Evolutionary conservation across 2,797 vertebrate species (phyloP).

Genomic region (Sebastes minor): DNA sequence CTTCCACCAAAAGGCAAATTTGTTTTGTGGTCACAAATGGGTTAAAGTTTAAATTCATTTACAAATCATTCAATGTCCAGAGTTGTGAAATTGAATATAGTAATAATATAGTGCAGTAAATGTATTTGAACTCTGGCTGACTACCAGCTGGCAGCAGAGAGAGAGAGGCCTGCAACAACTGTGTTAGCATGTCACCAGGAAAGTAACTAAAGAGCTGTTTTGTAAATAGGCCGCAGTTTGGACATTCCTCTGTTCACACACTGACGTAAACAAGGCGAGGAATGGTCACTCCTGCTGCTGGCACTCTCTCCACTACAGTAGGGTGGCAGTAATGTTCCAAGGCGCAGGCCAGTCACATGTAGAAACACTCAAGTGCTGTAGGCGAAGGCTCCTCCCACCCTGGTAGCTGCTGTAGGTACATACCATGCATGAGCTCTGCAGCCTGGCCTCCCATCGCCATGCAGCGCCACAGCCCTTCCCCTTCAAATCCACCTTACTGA

Average conservation of each 20-base stretch:
- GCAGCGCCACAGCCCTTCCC: neutral
- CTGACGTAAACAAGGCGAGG: constrained; percentile 63
- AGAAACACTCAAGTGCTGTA: constrained; percentile 59
- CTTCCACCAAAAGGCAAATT: too few relatives aligned
- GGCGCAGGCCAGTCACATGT: constrained; percentile 63
- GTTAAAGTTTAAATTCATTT: neutral
- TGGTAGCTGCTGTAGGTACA: constrained; percentile 60
- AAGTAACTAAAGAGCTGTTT: constrained; percentile 63
- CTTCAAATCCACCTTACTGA: constrained; percentile 7
- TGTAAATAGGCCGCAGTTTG: constrained; percentile 68
- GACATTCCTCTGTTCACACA: constrained; percentile 68
- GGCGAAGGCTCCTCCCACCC: constrained; percentile 59
- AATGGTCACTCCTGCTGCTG: constrained; percentile 59
- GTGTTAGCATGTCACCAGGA: constrained; percentile 52
- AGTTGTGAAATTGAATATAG: neutral
- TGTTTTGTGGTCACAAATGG: too few relatives aligned
- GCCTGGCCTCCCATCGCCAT: neutral
- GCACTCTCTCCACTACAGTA: constrained; percentile 56
- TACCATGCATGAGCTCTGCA: constrained; percentile 60
- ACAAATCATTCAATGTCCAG: neutral
- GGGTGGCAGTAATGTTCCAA: constrained; percentile 78
- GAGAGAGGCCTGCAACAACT: constrained; percentile 6
- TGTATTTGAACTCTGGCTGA: constrained; percentile 1
- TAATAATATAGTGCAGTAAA: neutral
- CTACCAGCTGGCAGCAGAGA: neutral